Conservation (phyloP, 2,888 invertebrate species). For the Metalampra italica region DNA sequence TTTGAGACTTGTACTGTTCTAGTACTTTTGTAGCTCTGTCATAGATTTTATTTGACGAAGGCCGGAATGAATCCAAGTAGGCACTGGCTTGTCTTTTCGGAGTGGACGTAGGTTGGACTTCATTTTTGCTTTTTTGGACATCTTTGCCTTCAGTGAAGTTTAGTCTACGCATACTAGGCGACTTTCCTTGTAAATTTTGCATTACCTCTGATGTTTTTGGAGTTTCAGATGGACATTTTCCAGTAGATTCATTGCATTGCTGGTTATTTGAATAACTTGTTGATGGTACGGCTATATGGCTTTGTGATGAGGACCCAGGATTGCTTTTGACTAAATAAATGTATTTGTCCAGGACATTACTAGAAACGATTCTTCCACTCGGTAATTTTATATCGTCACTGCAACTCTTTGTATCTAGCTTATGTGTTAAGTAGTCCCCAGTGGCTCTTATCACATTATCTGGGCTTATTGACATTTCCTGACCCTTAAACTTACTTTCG, state of each 20-base stretch:
- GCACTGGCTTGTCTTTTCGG: constrained; percentile 43
- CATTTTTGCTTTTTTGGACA: constrained; percentile 62
- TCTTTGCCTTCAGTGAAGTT: constrained; percentile 60
- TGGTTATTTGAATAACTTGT: constrained; percentile 19
- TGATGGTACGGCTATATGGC: constrained; percentile 26
- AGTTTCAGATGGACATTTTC: constrained; percentile 4
- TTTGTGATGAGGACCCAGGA: constrained; percentile 23
- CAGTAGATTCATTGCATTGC: constrained; percentile 17
- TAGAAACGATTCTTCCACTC: constrained; percentile 53
- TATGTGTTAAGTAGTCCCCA: constrained; percentile 58
- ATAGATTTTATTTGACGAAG: constrained; percentile 65
- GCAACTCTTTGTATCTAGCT: constrained; percentile 42
- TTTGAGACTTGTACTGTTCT: constrained; percentile 64
- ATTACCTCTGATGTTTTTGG: constrained; percentile 2
- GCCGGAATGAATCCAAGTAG: constrained; percentile 48
- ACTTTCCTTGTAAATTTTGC: constrained; percentile 18
- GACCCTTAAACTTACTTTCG: constrained; percentile 43
- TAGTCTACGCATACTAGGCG: constrained; percentile 51
- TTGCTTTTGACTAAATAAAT: constrained; percentile 66
- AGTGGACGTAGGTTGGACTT: constrained; percentile 66
- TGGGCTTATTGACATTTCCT: constrained; percentile 31
- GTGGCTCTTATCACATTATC: constrained; percentile 66
- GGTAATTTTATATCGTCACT: constrained; percentile 48
- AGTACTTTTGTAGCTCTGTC: constrained; percentile 63
- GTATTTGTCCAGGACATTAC: constrained; percentile 61